Base-by-base conservation (phyloP, 2,888 invertebrate species). In the Epiblema foenella region DNA sequence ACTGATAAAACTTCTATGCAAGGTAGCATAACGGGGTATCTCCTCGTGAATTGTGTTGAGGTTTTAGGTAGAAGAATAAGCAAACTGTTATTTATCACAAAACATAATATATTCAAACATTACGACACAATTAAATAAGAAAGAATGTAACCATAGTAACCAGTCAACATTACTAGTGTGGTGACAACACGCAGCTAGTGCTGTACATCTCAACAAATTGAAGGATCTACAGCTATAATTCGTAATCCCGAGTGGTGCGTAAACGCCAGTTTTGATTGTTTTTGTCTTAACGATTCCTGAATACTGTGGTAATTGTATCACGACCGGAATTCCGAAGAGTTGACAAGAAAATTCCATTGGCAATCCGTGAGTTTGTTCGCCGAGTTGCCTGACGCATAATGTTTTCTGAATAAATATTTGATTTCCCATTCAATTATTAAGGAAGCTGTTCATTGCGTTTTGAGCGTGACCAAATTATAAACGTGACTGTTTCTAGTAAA, bases 321-420 rank as follows among this genome's bases (percentile, higher is more conserved):
- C 56, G 72, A 65, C 67, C 71, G 74, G 73, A 73, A 76, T 76
- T 78, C 78, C 75, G 74, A 74, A 72, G 77, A 75, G 58, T 77
- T 74, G 58, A 49, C 54, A 68, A 77, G 74, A 75, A 77, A 77
- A 75, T 76, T 76, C 77, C 66, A 71, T 71, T 65, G 56, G 59
- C 76, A 75, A 72, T 74, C 69, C 73, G 69, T 59, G 42, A 81
- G 77, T 81, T 81, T 76, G 49, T 68, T 74, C 66, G 74, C 51
- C 66, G 73, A 73, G 69, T 70, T 72, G 73, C 72, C 73, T 74
- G 46, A 73, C 73, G 76, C 76, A 77, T 78, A 78, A 78, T 80
- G 75, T 78, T 82, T 82, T 77, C 78, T 77, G 78, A 80, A 80
- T 82, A 80, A 81, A 77, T 79, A 80, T 78, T 79, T 81, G 81